Evolutionary conservation across 2,888 invertebrate genomes (phyloP).

Genomic region (Apodemia mormo): DNA sequence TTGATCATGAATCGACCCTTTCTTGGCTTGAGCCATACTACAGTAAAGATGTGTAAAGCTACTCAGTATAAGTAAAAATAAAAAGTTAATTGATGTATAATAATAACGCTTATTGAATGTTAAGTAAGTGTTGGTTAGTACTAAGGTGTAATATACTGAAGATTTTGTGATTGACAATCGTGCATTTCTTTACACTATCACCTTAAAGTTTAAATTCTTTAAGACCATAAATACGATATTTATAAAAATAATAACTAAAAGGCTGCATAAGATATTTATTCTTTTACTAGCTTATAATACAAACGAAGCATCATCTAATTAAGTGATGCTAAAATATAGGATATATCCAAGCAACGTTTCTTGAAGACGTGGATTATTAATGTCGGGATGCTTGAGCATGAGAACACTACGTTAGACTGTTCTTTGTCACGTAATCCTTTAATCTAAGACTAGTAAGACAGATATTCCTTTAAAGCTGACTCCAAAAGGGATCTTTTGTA

Average conservation of each 20-base stretch:
- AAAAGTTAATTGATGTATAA: too few relatives aligned
- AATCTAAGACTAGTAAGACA: slow-evolving; percentile 12
- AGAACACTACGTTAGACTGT: slow-evolving; percentile 17
- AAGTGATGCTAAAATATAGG: neutral
- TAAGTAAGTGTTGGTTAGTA: too few relatives aligned
- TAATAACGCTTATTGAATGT: too few relatives aligned
- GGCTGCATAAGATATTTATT: neutral
- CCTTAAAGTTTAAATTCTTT: too few relatives aligned
- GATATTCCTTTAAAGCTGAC: slow-evolving; percentile 9
- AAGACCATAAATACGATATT: too few relatives aligned
- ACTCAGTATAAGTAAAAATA: too few relatives aligned
- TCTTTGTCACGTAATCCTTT: slow-evolving; percentile 15
- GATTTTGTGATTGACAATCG: too few relatives aligned
- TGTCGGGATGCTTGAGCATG: neutral
- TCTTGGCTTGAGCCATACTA: too few relatives aligned
- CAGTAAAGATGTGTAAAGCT: too few relatives aligned
- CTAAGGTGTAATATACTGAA: too few relatives aligned
- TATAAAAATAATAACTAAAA: neutral
- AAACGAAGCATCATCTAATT: neutral
- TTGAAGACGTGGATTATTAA: slow-evolving; percentile 14
- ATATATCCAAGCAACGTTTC: slow-evolving; percentile 12
- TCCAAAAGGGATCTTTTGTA: neutral
- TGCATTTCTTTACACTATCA: too few relatives aligned
- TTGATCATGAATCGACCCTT: too few relatives aligned
- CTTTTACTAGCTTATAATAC: neutral